Evolutionary conservation across 1,140 invertebrate species (phyloP).

Genomic region (Drosophila oshimai): DNA sequence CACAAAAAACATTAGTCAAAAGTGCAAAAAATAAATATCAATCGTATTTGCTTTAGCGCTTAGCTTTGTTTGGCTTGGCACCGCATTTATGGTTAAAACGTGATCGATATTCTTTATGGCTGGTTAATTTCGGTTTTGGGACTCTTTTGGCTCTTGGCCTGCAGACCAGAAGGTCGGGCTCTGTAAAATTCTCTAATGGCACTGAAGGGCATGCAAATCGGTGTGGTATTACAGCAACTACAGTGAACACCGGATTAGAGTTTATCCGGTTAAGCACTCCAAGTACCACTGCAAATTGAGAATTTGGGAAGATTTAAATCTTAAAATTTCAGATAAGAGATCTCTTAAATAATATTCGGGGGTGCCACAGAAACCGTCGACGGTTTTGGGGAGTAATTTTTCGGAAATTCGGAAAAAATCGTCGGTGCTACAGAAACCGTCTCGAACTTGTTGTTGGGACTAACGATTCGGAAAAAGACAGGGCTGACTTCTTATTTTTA

Average conservation of each 20-base stretch:
- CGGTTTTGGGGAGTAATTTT: no score
- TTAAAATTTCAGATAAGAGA: no score
- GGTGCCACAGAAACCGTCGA: no score
- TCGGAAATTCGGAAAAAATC: no score
- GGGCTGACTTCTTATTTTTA: no score
- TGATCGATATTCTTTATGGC: conserved; percentile 58
- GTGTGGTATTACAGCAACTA: background rate
- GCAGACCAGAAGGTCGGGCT: conserved; percentile 37
- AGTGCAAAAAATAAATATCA: conserved; percentile 24
- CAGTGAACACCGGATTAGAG: conserved; percentile 1
- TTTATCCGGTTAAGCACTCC: background rate
- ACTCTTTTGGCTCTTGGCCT: conserved; percentile 18
- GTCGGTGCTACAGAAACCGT: no score
- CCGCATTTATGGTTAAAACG: conserved; percentile 67
- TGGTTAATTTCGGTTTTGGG: conserved; percentile 34
- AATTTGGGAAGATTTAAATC: background rate
- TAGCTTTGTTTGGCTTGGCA: conserved; percentile 23
- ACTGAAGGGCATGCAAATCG: conserved; percentile 18
- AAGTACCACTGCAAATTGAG: background rate
- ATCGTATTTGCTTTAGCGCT: conserved; percentile 41
- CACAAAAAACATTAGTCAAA: conserved; percentile 12
- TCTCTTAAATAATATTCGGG: no score
- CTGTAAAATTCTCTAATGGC: conserved; percentile 51
- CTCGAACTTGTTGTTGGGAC: no score
- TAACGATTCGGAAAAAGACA: no score